Conservation (phyloP, 2,888 invertebrate species). For the Aspidiotus rigidus region DNA sequence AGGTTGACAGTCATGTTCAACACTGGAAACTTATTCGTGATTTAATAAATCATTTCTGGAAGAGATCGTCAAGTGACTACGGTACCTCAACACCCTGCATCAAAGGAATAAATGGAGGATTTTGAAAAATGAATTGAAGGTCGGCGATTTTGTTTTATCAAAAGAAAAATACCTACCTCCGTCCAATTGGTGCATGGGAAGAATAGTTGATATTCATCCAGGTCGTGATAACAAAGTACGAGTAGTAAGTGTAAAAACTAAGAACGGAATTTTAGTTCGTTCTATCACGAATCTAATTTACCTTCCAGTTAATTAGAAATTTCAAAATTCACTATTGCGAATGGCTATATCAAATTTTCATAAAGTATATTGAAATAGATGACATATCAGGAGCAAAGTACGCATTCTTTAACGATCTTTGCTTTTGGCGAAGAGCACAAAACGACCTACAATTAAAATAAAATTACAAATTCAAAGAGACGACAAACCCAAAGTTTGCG, state of each 20-base stretch:
- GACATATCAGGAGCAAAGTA: too few relatives aligned
- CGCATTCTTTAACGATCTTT: too few relatives aligned
- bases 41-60: constrained; percentile 39
- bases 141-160: constrained; percentile 38
- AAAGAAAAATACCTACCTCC: constrained; percentile 38
- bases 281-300: constrained; percentile 15
- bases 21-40: constrained; percentile 37
- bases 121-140: constrained; percentile 32
- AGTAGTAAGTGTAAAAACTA: constrained; percentile 38
- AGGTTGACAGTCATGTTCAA: constrained; percentile 37
- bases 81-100: constrained; percentile 39
- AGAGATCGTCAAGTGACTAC: constrained; percentile 39
- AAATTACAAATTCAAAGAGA: too few relatives aligned
- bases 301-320: too few relatives aligned
- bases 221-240: constrained; percentile 39
- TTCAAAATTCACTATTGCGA: too few relatives aligned
- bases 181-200: constrained; percentile 38
- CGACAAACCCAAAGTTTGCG: too few relatives aligned
- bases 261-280: constrained; percentile 35
- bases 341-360: too few relatives aligned
- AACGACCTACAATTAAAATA: too few relatives aligned
- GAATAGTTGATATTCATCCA: constrained; percentile 38
- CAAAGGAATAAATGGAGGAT: constrained; percentile 39
- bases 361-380: too few relatives aligned
- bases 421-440: too few relatives aligned